Evolutionary conservation across 2,113 vertebrate genomes (phyloP).

Genomic region (Mirza zaza): DNA sequence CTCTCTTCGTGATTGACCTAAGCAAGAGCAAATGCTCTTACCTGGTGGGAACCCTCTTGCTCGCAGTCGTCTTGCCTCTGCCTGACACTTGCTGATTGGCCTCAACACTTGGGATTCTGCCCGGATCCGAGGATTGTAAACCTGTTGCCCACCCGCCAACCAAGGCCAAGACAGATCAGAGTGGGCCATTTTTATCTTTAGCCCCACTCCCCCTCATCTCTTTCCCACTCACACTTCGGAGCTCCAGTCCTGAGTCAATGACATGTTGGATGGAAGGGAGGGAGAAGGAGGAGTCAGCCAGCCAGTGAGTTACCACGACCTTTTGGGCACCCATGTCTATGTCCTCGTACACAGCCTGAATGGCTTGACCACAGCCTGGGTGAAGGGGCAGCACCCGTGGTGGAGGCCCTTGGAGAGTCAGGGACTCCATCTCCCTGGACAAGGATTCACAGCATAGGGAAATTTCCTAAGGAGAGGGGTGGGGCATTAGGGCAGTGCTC

Average conservation of each 20-base stretch:
- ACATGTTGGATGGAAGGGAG: constrained; percentile 88
- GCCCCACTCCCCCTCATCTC: not conserved
- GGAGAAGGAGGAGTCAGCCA: constrained; percentile 94
- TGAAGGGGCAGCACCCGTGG: constrained; percentile 89
- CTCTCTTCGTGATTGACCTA: not conserved
- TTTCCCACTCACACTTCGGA: constrained; percentile 90
- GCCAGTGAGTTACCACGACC: constrained; percentile 89
- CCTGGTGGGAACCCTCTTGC: constrained; percentile 86
- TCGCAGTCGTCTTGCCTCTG: constrained; percentile 88
- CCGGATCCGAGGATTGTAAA: constrained; percentile 94
- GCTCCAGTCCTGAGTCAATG: constrained; percentile 93
- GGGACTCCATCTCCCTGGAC: constrained; percentile 83
- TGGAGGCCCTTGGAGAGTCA: constrained; percentile 84
- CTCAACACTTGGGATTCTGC: constrained; percentile 93
- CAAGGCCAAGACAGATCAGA: not conserved
- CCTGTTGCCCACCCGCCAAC: constrained; percentile 79
- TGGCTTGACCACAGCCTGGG: constrained; percentile 76
- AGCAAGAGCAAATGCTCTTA: constrained; percentile 65
- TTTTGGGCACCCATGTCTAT: constrained; percentile 65
- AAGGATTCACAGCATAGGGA: constrained; percentile 84
- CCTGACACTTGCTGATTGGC: constrained; percentile 93
- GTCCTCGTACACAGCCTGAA: constrained; percentile 87
- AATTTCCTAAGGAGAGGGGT: constrained; percentile 84
- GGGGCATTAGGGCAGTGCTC: not conserved
- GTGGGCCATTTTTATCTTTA: not conserved